Conservation (phyloP, 2,113 vertebrate species). For the Alligator mississippiensis region DNA sequence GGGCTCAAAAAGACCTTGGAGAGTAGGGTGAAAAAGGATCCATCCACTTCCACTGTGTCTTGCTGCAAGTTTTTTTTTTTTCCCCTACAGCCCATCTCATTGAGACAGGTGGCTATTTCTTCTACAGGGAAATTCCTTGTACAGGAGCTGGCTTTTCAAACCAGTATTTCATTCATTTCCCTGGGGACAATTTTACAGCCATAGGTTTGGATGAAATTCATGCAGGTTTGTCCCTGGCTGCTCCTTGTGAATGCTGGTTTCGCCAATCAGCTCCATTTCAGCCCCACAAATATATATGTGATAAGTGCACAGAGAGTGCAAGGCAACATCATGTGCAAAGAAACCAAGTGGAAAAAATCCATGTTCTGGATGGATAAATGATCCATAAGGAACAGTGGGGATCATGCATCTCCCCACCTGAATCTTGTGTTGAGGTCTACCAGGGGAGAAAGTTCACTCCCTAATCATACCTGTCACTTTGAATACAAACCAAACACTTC, state of each 20-base stretch:
- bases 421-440: no score
- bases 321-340: not conserved
- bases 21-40: not conserved
- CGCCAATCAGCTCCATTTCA: not conserved
- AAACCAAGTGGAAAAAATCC: not conserved
- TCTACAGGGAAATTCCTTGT: not conserved
- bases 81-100: rapidly evolving
- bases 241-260: not conserved
- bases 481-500: no score
- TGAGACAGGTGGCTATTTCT: not conserved
- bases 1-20: not conserved
- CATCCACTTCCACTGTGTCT: not conserved
- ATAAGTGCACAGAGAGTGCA: not conserved
- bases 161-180: not conserved
- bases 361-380: not conserved
- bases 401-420: no score
- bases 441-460: no score
- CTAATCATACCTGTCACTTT: no score
- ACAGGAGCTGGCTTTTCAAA: not conserved
- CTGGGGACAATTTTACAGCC: not conserved
- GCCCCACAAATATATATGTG: rapidly evolving
- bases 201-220: rapidly evolving
- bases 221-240: not conserved
- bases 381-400: no score
- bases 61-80: not conserved